These are phyloP conservation scores for Corapipo altera DNA, from an alignment of 2,113 vertebrate genomes.

Conservation along the genomic window DNA sequence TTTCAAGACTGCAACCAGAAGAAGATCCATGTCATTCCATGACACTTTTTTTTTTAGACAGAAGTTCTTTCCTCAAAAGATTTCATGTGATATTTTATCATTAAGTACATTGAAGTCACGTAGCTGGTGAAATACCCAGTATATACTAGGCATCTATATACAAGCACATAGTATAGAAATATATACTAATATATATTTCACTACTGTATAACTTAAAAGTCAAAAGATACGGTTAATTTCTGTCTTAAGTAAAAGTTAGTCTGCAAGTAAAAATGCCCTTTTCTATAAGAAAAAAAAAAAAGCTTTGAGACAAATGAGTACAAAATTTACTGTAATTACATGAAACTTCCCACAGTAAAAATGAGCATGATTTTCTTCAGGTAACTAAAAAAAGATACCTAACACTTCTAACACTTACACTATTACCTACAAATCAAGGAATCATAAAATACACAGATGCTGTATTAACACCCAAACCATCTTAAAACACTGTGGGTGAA, in stretches of 20 bases:
- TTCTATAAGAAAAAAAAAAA: neutral
- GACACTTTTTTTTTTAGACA: neutral
- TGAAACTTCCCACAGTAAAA: neutral
- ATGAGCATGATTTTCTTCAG: neutral
- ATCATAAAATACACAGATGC: neutral
- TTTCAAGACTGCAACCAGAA: neutral
- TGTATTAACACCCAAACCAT: neutral
- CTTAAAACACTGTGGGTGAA: neutral
- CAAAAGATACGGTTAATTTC: neutral
- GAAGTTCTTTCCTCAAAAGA: neutral
- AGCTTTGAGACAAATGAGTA: neutral
- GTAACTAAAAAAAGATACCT: neutral
- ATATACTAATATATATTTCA: too few species aligned
- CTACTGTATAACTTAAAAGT: neutral
- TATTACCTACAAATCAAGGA: neutral
- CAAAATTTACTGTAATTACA: neutral
- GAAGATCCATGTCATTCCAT: neutral
- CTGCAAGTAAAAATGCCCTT: neutral
- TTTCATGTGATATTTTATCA: neutral
- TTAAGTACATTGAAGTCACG: neutral
- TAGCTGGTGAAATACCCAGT: neutral
- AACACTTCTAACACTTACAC: neutral
- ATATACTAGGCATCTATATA: too few species aligned
- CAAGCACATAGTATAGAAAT: too few species aligned
- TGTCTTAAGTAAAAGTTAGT: neutral